These are phyloP conservation scores for Talpa occidentalis DNA, from an alignment of 2,113 vertebrate species.

Conservation along the genomic window DNA sequence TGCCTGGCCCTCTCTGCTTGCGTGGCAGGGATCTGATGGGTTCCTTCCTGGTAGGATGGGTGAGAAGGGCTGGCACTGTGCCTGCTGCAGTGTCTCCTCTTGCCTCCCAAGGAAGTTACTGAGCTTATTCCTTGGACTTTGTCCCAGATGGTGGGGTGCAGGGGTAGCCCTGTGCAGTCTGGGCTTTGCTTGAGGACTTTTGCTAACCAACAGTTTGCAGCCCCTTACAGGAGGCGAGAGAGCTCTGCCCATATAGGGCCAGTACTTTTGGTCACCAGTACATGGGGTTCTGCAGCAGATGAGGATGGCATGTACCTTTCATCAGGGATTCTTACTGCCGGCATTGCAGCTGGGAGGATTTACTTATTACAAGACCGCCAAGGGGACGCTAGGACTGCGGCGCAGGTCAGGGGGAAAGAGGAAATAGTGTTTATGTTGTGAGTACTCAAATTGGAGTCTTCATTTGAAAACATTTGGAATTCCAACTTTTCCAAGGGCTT, in stretches of 20 bases:
- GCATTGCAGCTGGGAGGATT: rapidly evolving
- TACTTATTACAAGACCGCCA: background rate
- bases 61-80: background rate
- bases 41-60: background rate
- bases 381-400: background rate
- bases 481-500: background rate
- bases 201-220: background rate
- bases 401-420: background rate
- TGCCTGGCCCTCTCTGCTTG: background rate
- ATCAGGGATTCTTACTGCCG: background rate
- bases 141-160: background rate
- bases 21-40: background rate
- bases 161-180: background rate
- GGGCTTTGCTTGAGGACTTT: background rate
- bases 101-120: background rate
- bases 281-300: background rate
- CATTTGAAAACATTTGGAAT: background rate
- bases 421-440: background rate
- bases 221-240: too few relatives aligned
- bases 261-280: rapidly evolving
- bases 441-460: too few relatives aligned
- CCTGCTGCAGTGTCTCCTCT: background rate
- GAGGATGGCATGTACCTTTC: rapidly evolving
- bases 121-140: background rate
- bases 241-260: background rate